phyloP scores from a whole-genome alignment of 1,140 invertebrate species.

The Luehdorfia chinensis region DNA sequence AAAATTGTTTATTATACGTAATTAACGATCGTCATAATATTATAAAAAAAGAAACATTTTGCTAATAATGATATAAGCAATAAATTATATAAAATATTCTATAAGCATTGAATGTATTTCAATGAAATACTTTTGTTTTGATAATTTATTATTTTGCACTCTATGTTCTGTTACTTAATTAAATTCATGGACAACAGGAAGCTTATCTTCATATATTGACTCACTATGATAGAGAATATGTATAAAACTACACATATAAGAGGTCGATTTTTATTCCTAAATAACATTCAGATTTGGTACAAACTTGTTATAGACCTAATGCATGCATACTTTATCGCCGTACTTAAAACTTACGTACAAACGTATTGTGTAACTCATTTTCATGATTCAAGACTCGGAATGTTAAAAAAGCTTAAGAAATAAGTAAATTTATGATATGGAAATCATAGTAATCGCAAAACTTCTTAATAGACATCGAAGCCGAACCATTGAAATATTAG shows the following conservation, averaged over 20 bases:
- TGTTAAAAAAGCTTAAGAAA: slow-evolving; percentile 17
- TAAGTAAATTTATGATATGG: slow-evolving; percentile 31
- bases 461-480: slow-evolving; percentile 52
- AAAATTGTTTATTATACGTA: too few species aligned
- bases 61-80: too few species aligned
- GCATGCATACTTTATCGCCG: too few species aligned
- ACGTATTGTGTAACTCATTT: slow-evolving; percentile 21
- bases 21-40: too few species aligned
- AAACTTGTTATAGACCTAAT: too few species aligned
- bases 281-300: slow-evolving; percentile 52
- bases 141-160: too few species aligned
- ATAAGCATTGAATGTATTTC: too few species aligned
- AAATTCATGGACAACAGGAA: slow-evolving; percentile 49
- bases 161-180: slow-evolving; percentile 18
- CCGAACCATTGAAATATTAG: slow-evolving; percentile 41
- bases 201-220: slow-evolving; percentile 34
- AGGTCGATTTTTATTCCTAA: slow-evolving; percentile 45
- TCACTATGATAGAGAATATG: slow-evolving; percentile 36
- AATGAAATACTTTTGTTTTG: too few species aligned
- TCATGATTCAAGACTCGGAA: slow-evolving; percentile 14
- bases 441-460: slow-evolving; percentile 33
- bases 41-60: too few species aligned
- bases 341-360: too few species aligned
- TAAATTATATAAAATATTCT: too few species aligned
- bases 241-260: slow-evolving; percentile 32